These are phyloP conservation scores for Apodemus agrarius DNA, from an alignment of 2,797 vertebrate genomes.

Conservation along the genomic window DNA sequence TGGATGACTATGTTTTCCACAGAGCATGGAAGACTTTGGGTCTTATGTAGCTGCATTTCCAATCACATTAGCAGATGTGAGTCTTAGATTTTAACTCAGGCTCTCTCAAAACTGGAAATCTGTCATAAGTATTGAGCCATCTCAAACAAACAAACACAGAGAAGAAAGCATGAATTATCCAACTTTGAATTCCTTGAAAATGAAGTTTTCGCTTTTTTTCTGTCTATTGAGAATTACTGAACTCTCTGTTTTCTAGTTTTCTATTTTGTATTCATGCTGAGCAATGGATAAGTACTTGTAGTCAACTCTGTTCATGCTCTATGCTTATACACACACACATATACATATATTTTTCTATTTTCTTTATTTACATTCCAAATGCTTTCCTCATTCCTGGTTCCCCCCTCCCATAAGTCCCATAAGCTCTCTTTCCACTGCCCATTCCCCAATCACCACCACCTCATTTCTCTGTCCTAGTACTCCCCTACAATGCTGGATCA, in stretches of 20 bases:
- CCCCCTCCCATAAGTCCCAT: no score
- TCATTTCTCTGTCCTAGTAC: no score
- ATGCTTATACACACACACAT: no score
- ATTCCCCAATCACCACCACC: no score
- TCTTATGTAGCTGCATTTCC: neutral
- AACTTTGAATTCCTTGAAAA: neutral
- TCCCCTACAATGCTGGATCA: no score
- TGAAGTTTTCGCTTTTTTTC: neutral
- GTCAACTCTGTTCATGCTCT: accelerated
- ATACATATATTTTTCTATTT: no score
- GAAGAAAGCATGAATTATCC: neutral
- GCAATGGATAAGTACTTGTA: neutral
- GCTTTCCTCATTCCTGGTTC: no score
- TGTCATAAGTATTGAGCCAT: no score
- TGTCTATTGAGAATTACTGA: neutral
- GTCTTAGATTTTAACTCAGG: neutral
- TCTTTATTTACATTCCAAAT: no score
- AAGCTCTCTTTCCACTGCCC: no score
- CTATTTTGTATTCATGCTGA: neutral
- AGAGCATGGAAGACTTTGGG: neutral
- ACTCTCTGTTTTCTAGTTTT: neutral
- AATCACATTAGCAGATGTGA: neutral
- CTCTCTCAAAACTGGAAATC: neutral
- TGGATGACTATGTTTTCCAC: accelerated
- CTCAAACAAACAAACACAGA: neutral